These are phyloP conservation scores for Neuroscelio doddi DNA, from an alignment of 2,888 invertebrate genomes.

Conservation along the genomic window DNA sequence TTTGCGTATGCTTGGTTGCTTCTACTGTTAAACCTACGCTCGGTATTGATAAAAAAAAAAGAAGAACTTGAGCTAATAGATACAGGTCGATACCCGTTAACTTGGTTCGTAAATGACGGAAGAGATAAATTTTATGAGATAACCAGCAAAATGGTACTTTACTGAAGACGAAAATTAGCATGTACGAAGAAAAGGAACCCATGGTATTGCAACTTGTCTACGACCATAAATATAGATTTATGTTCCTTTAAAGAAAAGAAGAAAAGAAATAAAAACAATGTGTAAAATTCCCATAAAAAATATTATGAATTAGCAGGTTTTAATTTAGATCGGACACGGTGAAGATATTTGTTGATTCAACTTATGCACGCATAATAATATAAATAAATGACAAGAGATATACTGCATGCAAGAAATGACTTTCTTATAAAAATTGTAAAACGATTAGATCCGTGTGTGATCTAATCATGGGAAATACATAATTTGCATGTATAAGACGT, in stretches of 20 bases:
- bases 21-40: no score
- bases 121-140: neutral
- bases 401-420: no score
- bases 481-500: no score
- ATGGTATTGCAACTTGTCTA: no score
- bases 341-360: no score
- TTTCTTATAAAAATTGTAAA: no score
- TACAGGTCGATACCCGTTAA: constrained; percentile 3
- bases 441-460: no score
- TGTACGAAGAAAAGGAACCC: neutral
- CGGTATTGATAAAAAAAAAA: neutral
- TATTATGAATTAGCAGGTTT: no score
- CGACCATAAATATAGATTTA: neutral
- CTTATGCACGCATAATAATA: no score
- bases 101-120: constrained; percentile 1
- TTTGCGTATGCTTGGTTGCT: constrained; percentile 7
- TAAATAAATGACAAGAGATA: no score
- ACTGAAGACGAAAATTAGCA: neutral
- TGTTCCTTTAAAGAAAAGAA: neutral
- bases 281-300: neutral
- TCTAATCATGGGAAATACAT: no score
- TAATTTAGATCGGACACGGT: no score
- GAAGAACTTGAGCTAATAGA: constrained; percentile 10
- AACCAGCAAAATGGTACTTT: neutral
- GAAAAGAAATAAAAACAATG: constrained; percentile 5